Evolutionary conservation across 1,140 invertebrate species (phyloP), one percentile per base, ranked within the genome.

Genomic region (Vollenhovia emeryi): DNA sequence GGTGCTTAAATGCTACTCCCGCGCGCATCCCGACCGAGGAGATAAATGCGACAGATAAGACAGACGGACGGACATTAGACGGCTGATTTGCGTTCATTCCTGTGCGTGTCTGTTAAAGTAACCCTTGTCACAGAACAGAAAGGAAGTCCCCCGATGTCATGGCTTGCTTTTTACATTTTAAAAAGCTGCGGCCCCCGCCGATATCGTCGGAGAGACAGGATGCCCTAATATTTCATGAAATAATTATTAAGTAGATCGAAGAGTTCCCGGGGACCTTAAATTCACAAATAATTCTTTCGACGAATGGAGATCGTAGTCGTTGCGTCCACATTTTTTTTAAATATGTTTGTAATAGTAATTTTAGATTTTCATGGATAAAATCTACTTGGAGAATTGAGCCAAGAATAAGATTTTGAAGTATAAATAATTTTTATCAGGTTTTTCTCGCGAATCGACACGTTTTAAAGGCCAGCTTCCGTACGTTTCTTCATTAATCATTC

Each of bases 31-130:
- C 15, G 18, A 43, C 33, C 43, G 36, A 6, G 27, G 36, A 68
- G 27, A 73, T 73, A 57, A 82, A 73, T 57, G 36, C 50, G 78
- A 82, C 50, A 45, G 78, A 82, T 80, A 71, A 73, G 50, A 27
- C 36, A n/a, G 8, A 71, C 24, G 18, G 13, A 71, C 21, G 21
- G 40, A 76, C 76, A 18, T 79, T 82, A 73, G 18, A 71, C 36
- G 64, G 68, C 66, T 73, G 78, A 80, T 80, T 80, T 80, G 78
- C 50, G 18, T 57, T 33, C 36, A 62, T 55, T 55, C 7, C 36
- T 43, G 50, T 73, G 52, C 64, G 64, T 30, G 48, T 21, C 18
- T 24, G 50, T 50, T 80, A 82, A 82, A 55, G 40, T 71, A 71
- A 82, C 40, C 27, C 50, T 33, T n/a, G 27, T 71, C 64, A 43